Evolutionary conservation across 2,797 vertebrate genomes (phyloP), one percentile per base, ranked within the genome.

Genomic region (Harpagifer antarcticus): DNA sequence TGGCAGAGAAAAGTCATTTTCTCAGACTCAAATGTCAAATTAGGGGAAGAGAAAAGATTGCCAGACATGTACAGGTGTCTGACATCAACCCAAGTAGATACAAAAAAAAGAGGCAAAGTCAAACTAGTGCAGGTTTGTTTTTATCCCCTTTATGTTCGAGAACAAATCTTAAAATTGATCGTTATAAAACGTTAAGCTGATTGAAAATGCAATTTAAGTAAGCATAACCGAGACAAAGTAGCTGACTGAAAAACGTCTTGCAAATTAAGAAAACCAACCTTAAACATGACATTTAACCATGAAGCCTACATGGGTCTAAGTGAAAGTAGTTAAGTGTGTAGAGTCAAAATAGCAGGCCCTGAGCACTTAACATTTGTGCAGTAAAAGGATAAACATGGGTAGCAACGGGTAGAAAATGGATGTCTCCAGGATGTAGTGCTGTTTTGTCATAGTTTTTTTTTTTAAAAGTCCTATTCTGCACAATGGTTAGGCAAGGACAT

Each of bases 1-100:
- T 94, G 91, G 89, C 91, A 94, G 67, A 58, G 83, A 83, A 72
- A 74, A 91, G 90, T 89, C 85, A 85, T 91, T 91, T 92, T 88
- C 84, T 88, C 76, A 50, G 87, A 82, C 88, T 90, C 83, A 95
- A 95, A 94, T 94, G 93, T 94, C 92, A 94, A 81, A 83, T 56
- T 76, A 80, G 45, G 45, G 66, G 74, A 77, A 74, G 81, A 72
- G 71, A 86, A 42, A 65, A 59, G 77, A 77, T 76, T 79, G 73
- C 81, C 74, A 73, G 70, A 71, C 61, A 72, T 68, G 68, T 54
- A 74, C n/a, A 10, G 56, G 58, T 60, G 48, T 83, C 76, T 87
- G 56, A 70, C 64, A 80, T 72, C 71, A 76, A 48, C 43, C 33
- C 68, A 69, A 76, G 80, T 72, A 76, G 64, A 82, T 55, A 40